These are phyloP conservation scores for Leptopilina drosophilae DNA, from an alignment of 2,888 invertebrate species.

Conservation along the genomic window DNA sequence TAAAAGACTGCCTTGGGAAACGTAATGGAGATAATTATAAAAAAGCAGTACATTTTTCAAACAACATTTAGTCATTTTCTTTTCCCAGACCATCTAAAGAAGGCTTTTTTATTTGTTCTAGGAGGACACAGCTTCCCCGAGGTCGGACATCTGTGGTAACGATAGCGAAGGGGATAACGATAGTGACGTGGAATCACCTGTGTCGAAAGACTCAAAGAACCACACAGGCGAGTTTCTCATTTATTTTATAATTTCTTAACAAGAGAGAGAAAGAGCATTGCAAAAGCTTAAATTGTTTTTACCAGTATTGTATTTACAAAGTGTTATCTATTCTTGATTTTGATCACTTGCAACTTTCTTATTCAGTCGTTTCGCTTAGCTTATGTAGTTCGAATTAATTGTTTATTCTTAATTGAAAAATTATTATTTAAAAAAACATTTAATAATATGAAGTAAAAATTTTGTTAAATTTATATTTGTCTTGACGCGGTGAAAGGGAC, in stretches of 20 bases:
- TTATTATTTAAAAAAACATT: too few species aligned
- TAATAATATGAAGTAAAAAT: too few species aligned
- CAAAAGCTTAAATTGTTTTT: slow-evolving; percentile 21
- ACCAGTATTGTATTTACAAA: slow-evolving; percentile 3
- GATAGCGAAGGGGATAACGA: slow-evolving; percentile 73
- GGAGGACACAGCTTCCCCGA: slow-evolving; percentile 73
- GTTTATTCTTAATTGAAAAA: too few species aligned
- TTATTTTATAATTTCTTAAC: slow-evolving; percentile 38
- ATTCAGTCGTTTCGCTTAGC: too few species aligned
- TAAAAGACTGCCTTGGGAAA: slow-evolving; percentile 26
- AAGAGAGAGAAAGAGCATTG: not conserved
- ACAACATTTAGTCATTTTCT: slow-evolving; percentile 35
- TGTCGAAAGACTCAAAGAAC: slow-evolving; percentile 72
- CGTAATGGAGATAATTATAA: slow-evolving; percentile 38
- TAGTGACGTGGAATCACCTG: slow-evolving; percentile 73
- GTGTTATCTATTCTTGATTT: not conserved
- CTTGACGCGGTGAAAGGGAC: too few species aligned
- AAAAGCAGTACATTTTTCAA: slow-evolving; percentile 36
- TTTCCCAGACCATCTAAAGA: slow-evolving; percentile 51
- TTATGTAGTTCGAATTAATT: too few species aligned
- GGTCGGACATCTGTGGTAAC: slow-evolving; percentile 73
- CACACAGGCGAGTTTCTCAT: slow-evolving; percentile 67
- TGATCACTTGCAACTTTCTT: not conserved
- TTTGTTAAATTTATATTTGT: too few species aligned
- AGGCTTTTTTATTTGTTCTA: slow-evolving; percentile 61